Evolutionary conservation across 1,140 invertebrate genomes (phyloP), one percentile per base, ranked within the genome.

Genomic region (Ectropis grisescens): DNA sequence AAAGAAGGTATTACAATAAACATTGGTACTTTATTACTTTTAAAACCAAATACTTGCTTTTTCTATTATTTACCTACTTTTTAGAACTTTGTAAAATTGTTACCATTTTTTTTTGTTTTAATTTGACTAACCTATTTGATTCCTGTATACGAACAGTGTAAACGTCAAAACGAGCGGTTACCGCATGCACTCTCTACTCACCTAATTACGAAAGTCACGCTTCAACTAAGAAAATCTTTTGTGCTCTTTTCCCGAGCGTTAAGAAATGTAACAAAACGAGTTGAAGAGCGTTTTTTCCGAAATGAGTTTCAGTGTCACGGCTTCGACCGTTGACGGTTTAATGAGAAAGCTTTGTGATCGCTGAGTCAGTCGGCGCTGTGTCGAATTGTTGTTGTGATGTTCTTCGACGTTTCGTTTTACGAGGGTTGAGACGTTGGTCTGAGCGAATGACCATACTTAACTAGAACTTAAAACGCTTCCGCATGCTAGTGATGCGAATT

Each of bases 141-240:
- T n/a, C n/a, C n/a, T n/a, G n/a, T n/a, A n/a, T n/a, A n/a, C n/a
- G n/a, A n/a, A n/a, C n/a, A n/a, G n/a, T n/a, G n/a, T n/a, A n/a
- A n/a, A n/a, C n/a, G n/a, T n/a, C 16, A 19, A 19, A 19, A 8
- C 16, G 23, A 31, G 19, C 36, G 36, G 14, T 39, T 47, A 42
- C 56, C 51, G 42, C 36, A 40, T 28, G 41, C 52, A 54, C 67
- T 58, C 65, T 65, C 64, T 65, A 55, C 58, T 56, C 66, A 74
- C 58, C 70, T 76, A 74, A 79, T 79, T 79, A 79, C 67, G 57
- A 59, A 61, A 70, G 71, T 76, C 74, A 79, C 71, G 74, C 71
- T 70, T 70, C 69, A 54, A 58, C 69, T 70, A 75, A 79, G 74
- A 79, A 72, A 70, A 59, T 64, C 67, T 76, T 76, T 74, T 75